Percentiles rank a stretch among this genome's conserved stretches.
These are phyloP conservation scores for Mythimna impura DNA, from an alignment of 2,888 invertebrate species.

Conservation along the genomic window DNA sequence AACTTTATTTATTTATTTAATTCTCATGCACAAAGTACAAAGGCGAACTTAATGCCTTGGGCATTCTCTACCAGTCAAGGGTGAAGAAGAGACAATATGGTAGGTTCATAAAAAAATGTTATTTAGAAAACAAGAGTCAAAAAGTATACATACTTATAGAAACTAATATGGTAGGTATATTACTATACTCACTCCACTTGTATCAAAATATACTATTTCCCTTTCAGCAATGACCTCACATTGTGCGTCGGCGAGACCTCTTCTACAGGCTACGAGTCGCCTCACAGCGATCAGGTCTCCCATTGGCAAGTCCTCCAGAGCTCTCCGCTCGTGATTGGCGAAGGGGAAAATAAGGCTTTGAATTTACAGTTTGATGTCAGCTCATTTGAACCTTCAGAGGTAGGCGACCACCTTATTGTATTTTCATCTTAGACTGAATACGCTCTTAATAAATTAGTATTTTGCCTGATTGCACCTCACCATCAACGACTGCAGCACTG, in stretches of 20 bases:
- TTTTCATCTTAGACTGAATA: not conserved
- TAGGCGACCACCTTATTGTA: constrained; percentile 74
- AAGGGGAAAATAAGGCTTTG: constrained; percentile 95
- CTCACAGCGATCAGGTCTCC: not conserved
- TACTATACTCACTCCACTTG: not conserved
- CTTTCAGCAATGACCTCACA: constrained; percentile 62
- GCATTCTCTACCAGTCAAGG: too few relatives aligned
- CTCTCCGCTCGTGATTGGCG: constrained; percentile 96
- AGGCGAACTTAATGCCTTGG: too few relatives aligned
- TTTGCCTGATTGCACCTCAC: too few relatives aligned
- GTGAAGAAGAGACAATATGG: too few relatives aligned
- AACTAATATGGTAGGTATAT: too few relatives aligned
- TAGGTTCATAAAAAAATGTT: too few relatives aligned
- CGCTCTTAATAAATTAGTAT: not conserved
- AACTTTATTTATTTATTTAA: too few relatives aligned
- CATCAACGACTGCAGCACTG: too few relatives aligned
- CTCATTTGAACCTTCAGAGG: constrained; percentile 97
- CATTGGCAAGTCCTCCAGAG: constrained; percentile 75
- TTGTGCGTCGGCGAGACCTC: constrained; percentile 59
- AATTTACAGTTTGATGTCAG: constrained; percentile 98
- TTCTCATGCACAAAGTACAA: too few relatives aligned
- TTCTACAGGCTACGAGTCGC: not conserved
- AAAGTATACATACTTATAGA: too few relatives aligned
- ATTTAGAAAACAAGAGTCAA: too few relatives aligned
- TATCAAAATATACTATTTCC: not conserved